Evolutionary conservation across 2,888 invertebrate species (phyloP).

Genomic region (Drosophila mercatorum): DNA sequence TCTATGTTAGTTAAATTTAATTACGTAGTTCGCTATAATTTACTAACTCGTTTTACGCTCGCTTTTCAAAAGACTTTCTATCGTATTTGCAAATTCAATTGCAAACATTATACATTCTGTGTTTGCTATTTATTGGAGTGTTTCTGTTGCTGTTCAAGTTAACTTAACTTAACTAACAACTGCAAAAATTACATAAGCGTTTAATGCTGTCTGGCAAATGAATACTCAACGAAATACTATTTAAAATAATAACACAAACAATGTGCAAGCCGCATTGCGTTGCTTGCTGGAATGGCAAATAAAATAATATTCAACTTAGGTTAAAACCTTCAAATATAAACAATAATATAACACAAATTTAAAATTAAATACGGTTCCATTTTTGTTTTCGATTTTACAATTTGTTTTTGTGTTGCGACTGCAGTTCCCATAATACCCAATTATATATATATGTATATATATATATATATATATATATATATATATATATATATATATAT

Average conservation of each 20-base stretch:
- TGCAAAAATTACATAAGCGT: conserved; percentile 74
- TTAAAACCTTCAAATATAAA: conserved; percentile 32
- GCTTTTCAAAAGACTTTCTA: conserved; percentile 63
- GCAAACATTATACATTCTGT: conserved; percentile 36
- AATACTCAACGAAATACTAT: conserved; percentile 32
- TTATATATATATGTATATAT: conserved; percentile 14
- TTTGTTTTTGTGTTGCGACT: conserved; percentile 71
- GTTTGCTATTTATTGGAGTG: conserved; percentile 25
- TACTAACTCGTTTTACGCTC: conserved; percentile 68
- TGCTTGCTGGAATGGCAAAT: conserved; percentile 65
- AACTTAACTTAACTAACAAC: conserved; percentile 71
- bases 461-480: conserved; percentile 4
- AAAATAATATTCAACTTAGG: conserved; percentile 36
- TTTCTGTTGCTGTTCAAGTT: conserved; percentile 38
- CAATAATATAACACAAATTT: conserved; percentile 22
- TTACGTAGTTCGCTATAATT: conserved; percentile 76
- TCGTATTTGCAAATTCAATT: conserved; percentile 36
- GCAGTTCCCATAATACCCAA: conserved; percentile 75
- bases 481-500: conserved; percentile 2
- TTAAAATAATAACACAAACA: conserved; percentile 61
- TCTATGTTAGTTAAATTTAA: conserved; percentile 74
- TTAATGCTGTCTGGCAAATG: conserved; percentile 69
- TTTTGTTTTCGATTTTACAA: conserved; percentile 51
- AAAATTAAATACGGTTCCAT: conserved; percentile 30
- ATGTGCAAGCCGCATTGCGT: conserved; percentile 26